These are phyloP conservation scores for Graphium colonna DNA, from an alignment of 2,888 invertebrate species.

Conservation along the genomic window DNA sequence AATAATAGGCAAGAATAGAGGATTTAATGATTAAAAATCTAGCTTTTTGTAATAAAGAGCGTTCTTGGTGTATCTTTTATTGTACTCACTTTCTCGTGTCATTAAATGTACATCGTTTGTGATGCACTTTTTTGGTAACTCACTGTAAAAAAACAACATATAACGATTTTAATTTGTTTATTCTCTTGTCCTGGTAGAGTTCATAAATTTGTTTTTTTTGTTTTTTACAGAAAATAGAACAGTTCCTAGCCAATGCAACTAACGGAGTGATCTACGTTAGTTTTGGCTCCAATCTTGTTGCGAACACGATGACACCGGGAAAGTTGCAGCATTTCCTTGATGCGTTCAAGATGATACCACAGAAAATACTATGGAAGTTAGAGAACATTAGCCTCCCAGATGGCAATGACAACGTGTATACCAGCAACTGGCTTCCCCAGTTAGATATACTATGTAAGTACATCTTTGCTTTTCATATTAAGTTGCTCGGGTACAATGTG, in stretches of 20 bases:
- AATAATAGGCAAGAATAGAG: too few species aligned
- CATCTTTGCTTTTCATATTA: too few species aligned
- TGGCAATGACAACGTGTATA: slow-evolving; percentile 79
- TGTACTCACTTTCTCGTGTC: too few species aligned
- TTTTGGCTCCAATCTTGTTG: slow-evolving; percentile 86
- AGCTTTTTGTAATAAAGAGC: too few species aligned
- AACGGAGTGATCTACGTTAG: slow-evolving; percentile 86
- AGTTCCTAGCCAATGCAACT: slow-evolving; percentile 80
- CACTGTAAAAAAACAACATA: background rate
- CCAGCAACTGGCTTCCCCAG: slow-evolving; percentile 84
- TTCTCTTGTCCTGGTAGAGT: background rate
- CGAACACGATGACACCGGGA: slow-evolving; percentile 79
- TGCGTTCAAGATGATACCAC: slow-evolving; percentile 81
- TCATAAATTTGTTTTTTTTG: too few species aligned
- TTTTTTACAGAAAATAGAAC: slow-evolving; percentile 73
- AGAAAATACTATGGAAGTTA: slow-evolving; percentile 87
- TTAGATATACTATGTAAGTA: slow-evolving; percentile 84
- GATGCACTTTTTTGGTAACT: background rate
- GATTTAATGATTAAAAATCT: too few species aligned
- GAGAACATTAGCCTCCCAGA: slow-evolving; percentile 79
- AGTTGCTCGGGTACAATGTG: too few species aligned
- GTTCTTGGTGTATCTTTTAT: too few species aligned
- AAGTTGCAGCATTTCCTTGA: slow-evolving; percentile 79
- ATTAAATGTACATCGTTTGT: too few species aligned
- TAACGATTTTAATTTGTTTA: background rate